Evolutionary conservation across 2,888 invertebrate species (phyloP).

Genomic region (Phalangium opilio): DNA sequence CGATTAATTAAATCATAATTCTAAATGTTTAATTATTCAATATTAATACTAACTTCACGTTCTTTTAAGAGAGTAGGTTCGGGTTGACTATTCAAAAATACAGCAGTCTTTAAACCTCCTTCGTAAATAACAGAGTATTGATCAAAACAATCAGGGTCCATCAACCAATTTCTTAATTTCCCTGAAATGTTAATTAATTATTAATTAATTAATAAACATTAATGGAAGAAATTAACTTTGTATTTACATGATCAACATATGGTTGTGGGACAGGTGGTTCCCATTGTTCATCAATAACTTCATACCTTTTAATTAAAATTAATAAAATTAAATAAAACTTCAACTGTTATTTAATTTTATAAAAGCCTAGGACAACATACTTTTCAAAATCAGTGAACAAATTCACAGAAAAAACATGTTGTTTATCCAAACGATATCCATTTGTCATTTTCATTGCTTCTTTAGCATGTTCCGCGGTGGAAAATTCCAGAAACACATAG

Average conservation of each 20-base stretch:
- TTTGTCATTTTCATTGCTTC: slow-evolving; percentile 78
- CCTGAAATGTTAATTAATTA: slow-evolving; percentile 41
- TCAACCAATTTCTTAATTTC: slow-evolving; percentile 82
- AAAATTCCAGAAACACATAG: slow-evolving; percentile 83
- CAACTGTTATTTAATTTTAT: slow-evolving; percentile 7
- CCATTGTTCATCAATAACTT: slow-evolving; percentile 82
- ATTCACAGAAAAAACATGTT: slow-evolving; percentile 84
- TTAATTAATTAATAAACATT: no score
- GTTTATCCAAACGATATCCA: slow-evolving; percentile 87
- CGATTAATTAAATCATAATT: slow-evolving; percentile 1
- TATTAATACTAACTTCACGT: slow-evolving; percentile 44
- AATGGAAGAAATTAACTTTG: slow-evolving; percentile 7
- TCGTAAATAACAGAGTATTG: slow-evolving; percentile 83
- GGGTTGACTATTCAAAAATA: slow-evolving; percentile 76
- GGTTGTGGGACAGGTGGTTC: slow-evolving; percentile 73
- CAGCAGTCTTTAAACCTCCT: slow-evolving; percentile 59
- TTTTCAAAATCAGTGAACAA: slow-evolving; percentile 90
- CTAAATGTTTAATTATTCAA: background rate
- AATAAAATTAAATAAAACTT: background rate
- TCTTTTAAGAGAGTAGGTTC: slow-evolving; percentile 67
- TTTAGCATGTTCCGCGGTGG: slow-evolving; percentile 61
- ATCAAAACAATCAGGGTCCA: slow-evolving; percentile 89
- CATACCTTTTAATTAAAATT: slow-evolving; percentile 43
- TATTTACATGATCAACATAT: slow-evolving; percentile 54
- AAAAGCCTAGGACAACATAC: slow-evolving; percentile 38